Percentiles rank a stretch among this genome's conserved stretches.
phyloP scores from a whole-genome alignment of 2,113 vertebrate genomes.

The Mormyrus lacerda region DNA sequence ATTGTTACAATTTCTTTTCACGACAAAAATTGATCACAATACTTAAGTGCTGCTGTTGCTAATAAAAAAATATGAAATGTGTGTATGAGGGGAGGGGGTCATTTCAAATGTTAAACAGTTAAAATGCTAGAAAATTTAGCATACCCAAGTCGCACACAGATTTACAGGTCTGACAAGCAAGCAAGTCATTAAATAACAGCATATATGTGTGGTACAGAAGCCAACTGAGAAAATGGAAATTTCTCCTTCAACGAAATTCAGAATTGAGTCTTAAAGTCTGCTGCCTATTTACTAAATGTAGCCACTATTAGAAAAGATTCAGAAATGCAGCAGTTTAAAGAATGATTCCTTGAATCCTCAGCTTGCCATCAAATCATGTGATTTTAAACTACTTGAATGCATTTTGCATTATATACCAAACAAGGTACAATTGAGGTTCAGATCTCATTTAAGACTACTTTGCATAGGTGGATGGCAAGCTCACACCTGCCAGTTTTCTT shows the following conservation, averaged over 20 bases:
- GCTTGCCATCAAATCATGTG: not conserved
- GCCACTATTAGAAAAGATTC: not conserved
- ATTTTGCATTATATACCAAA: not conserved
- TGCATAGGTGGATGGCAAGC: not conserved
- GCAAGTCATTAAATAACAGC: not conserved
- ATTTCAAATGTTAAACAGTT: not conserved
- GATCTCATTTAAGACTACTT: not conserved
- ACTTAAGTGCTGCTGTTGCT: not conserved
- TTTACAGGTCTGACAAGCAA: not conserved
- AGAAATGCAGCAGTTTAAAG: not conserved
- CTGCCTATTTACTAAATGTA: not conserved
- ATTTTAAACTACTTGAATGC: not conserved
- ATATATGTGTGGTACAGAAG: not conserved
- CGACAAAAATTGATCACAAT: not conserved
- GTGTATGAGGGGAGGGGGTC: not conserved
- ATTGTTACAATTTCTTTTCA: not conserved
- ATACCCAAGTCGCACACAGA: not conserved
- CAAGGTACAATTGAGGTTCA: not conserved
- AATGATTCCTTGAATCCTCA: not conserved
- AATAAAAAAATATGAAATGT: not conserved
- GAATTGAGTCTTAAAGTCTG: not conserved
- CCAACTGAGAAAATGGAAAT: not conserved
- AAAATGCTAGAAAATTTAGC: not conserved
- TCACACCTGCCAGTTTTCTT: not conserved
- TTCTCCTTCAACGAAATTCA: not conserved